Conservation (phyloP, 2,888 invertebrate species). For the Dryobota labecula region DNA sequence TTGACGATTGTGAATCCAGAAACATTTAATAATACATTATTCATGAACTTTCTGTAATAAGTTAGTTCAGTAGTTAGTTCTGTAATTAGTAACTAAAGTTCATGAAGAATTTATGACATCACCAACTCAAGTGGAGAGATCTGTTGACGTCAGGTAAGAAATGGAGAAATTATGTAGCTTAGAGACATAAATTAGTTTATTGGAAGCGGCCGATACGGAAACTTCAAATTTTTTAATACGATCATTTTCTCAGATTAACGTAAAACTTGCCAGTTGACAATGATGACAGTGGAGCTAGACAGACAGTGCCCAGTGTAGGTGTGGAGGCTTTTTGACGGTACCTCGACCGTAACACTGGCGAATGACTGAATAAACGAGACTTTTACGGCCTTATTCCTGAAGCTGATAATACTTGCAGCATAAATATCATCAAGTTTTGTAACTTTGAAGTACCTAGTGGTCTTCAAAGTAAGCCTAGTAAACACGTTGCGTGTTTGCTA, state of each 20-base stretch:
- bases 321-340: background rate
- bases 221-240: background rate
- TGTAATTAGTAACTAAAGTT: no score
- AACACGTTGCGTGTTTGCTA: constrained; percentile 17
- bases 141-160: background rate
- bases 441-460: constrained; percentile 34
- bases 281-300: background rate
- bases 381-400: background rate
- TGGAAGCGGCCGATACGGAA: background rate
- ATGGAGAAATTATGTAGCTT: background rate
- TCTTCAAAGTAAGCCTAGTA: constrained; percentile 22
- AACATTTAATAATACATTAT: no score
- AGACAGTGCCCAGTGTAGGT: no score
- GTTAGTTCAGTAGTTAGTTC: no score
- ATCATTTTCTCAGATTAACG: no score
- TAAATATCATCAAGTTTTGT: constrained; percentile 8
- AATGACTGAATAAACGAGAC: no score
- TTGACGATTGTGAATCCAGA: background rate
- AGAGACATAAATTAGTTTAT: background rate
- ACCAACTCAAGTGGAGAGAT: background rate
- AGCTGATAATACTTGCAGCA: background rate
- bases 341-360: no score
- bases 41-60: no score
- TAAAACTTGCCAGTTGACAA: background rate
- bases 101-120: background rate